These are phyloP conservation scores for Puffinus mauretanicus DNA, from an alignment of 2,113 vertebrate species.

Conservation along the genomic window DNA sequence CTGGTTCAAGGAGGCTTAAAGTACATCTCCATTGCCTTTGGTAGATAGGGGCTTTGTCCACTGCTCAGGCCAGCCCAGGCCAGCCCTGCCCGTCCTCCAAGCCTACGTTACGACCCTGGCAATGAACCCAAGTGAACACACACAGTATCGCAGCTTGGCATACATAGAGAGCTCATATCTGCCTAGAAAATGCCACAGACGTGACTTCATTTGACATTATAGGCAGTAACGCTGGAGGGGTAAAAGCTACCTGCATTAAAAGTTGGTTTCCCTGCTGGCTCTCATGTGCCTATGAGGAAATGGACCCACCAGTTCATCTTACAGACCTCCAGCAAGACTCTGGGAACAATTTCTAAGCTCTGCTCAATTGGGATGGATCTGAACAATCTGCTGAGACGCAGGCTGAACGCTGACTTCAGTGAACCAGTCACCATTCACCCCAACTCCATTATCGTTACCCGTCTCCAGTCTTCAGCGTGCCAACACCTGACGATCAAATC, in stretches of 20 bases:
- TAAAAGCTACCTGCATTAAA: background rate
- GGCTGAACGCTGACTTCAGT: background rate
- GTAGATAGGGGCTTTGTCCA: background rate
- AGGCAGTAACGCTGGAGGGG: background rate
- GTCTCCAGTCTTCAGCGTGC: background rate
- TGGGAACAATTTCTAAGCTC: background rate
- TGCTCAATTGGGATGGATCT: background rate
- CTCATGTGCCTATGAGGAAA: background rate
- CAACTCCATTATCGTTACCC: background rate
- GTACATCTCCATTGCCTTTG: background rate
- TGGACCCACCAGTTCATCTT: background rate
- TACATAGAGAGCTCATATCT: background rate
- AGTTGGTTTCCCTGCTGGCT: background rate
- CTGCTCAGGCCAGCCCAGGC: background rate
- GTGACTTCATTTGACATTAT: background rate
- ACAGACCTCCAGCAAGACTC: background rate
- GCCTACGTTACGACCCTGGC: background rate
- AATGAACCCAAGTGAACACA: background rate
- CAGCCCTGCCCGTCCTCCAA: background rate
- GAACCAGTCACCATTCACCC: background rate
- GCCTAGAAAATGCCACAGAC: background rate
- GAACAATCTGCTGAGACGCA: background rate
- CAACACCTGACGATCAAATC: background rate
- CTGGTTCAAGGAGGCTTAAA: background rate
- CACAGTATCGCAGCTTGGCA: background rate